Evolutionary conservation across 1,140 invertebrate genomes (phyloP), one percentile per base, ranked within the genome.

Genomic region (Temnothorax longispinosus): DNA sequence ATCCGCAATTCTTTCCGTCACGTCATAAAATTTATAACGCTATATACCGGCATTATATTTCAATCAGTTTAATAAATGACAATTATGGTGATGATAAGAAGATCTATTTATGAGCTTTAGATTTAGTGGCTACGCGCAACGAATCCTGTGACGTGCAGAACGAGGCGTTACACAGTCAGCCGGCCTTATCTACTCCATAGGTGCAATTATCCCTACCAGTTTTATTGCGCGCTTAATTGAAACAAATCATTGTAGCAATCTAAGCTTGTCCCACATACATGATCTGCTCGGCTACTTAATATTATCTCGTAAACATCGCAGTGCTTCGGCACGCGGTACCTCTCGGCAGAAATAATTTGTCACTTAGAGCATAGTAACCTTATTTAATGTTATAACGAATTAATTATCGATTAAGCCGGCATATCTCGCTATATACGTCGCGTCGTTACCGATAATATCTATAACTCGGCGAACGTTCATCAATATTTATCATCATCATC

Each of bases 221-320:
- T 58, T 47, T 84, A 60, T 84, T 44, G 69, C 35, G 27, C 78
- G 41, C 80, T 84, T 84, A 84, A 84, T 84, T 84, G 80, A 84
- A 75, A 74, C 47, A 84, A 84, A 84, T 74, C 80, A 74, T 84
- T 71, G 80, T 27, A 74, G 27, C 80, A 75, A 84, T 84, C 69
- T 74, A 84, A 72, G 72, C 69, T 75, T 84, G 69, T 84, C 80
- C 80, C 41, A 74, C 80, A 84, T 84, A 35, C 80, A 84, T 74
- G 80, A 75, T 84, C 80, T 11, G 80, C 71, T 21, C 80, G 69
- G 67, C 69, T 74, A 60, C 69, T 84, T 84, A 84, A 74, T 60
- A 75, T 84, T 60, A 84, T 60, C 69, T 75, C 69, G 44, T 60
- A 47, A 60, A 62, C 69, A 75, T 21, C 13, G 13, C 35, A 27